Conservation (phyloP, 2,797 vertebrate species). For the Chanos chanos region DNA sequence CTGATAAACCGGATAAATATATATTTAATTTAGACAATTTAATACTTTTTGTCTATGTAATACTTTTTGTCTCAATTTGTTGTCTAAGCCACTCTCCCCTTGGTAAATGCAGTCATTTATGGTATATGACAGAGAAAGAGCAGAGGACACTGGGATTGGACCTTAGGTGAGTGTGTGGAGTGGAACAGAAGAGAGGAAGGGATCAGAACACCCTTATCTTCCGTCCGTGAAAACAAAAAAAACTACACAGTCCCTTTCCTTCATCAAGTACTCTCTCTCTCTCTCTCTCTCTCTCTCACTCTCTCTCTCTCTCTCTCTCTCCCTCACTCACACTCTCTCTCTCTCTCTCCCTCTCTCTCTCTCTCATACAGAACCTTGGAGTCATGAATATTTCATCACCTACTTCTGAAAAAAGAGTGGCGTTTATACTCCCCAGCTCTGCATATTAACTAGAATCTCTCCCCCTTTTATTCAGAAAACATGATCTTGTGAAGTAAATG, state of each 20-base stretch:
- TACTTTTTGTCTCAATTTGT: too few relatives aligned
- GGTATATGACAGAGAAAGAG: too few relatives aligned
- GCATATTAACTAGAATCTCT: slow-evolving; percentile 61
- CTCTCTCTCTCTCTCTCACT: neutral
- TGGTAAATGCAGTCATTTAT: too few relatives aligned
- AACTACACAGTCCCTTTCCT: slow-evolving; percentile 7
- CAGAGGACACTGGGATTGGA: too few relatives aligned
- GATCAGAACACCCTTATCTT: slow-evolving; percentile 30
- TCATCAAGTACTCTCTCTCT: neutral
- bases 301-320: slow-evolving; percentile 4
- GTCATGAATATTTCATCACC: slow-evolving; percentile 71
- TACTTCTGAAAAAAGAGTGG: slow-evolving; percentile 55
- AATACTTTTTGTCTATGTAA: too few relatives aligned
- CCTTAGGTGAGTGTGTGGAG: too few relatives aligned
- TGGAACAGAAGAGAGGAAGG: neutral
- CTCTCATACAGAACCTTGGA: slow-evolving; percentile 46
- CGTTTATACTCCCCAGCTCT: slow-evolving; percentile 52
- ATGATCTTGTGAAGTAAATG: slow-evolving; percentile 45
- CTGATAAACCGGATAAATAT: too few relatives aligned
- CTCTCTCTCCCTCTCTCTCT: slow-evolving; percentile 3
- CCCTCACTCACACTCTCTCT: slow-evolving; percentile 1
- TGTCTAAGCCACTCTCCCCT: too few relatives aligned
- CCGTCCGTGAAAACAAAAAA: slow-evolving; percentile 1
- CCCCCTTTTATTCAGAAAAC: slow-evolving; percentile 37
- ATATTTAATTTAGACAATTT: too few relatives aligned